These are phyloP conservation scores for Geococcyx californianus DNA, from an alignment of 2,113 vertebrate genomes.

Conservation along the genomic window DNA sequence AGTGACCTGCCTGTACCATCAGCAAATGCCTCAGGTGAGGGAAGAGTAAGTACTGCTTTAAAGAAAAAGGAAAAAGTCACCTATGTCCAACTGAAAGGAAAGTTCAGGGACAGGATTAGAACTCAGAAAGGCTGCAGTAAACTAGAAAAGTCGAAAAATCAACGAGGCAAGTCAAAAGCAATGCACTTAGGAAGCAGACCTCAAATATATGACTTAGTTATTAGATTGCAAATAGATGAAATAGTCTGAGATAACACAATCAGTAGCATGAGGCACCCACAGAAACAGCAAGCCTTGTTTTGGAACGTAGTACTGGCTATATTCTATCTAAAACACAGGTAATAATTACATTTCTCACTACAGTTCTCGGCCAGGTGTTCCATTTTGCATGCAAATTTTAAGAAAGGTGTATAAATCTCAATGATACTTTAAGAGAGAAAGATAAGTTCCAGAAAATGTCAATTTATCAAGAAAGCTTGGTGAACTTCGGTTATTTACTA, in stretches of 20 bases:
- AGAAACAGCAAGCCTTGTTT: background rate
- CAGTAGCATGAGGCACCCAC: background rate
- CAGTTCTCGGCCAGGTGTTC: background rate
- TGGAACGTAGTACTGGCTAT: background rate
- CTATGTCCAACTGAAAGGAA: background rate
- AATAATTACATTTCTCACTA: background rate
- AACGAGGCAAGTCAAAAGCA: background rate
- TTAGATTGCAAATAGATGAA: background rate
- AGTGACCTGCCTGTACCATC: background rate
- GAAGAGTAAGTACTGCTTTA: background rate
- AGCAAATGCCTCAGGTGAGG: fast-evolving
- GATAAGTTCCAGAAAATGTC: background rate
- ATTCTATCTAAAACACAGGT: background rate
- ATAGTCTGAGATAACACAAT: background rate
- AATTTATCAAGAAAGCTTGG: background rate
- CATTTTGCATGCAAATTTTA: background rate
- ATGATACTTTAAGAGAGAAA: background rate
- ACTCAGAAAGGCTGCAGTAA: background rate
- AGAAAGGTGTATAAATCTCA: background rate
- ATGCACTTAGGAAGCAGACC: background rate
- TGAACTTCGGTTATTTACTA: background rate
- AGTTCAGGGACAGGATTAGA: background rate
- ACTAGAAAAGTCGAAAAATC: background rate
- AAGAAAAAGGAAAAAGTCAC: background rate
- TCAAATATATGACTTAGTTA: background rate